These are phyloP conservation scores for Drosophila burlai DNA, from an alignment of 1,140 invertebrate species.

Conservation along the genomic window DNA sequence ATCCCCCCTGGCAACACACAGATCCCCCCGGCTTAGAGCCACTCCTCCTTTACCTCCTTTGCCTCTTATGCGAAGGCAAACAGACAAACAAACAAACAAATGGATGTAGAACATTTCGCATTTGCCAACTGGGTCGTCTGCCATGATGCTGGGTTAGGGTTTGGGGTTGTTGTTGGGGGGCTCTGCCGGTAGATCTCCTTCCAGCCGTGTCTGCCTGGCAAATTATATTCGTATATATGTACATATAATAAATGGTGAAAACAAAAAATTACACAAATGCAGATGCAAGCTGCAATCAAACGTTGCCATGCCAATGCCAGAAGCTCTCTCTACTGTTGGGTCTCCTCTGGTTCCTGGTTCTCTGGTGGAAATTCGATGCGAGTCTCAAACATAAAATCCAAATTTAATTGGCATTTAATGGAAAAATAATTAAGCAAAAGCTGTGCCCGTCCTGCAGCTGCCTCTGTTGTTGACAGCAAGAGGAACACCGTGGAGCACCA, in stretches of 20 bases:
- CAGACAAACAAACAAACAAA: conserved; percentile 29
- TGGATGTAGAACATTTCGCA: conserved; percentile 58
- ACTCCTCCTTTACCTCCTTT: background rate
- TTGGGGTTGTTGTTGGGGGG: conserved; percentile 1
- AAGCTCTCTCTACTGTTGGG: background rate
- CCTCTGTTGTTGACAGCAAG: conserved; percentile 40
- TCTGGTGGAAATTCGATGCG: conserved; percentile 19
- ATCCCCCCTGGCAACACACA: conserved; percentile 22
- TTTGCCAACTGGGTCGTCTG: conserved; percentile 49
- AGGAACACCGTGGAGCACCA: conserved; percentile 6
- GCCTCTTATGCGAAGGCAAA: conserved; percentile 4
- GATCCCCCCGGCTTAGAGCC: conserved; percentile 9
- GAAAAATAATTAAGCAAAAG: conserved; percentile 68
- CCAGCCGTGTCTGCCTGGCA: conserved; percentile 29
- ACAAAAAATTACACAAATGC: conserved; percentile 24
- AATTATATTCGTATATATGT: conserved; percentile 32
- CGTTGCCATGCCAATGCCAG: conserved; percentile 39
- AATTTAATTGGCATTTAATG: conserved; percentile 73
- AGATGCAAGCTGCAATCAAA: conserved; percentile 56
- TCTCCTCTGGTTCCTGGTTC: background rate
- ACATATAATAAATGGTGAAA: conserved; percentile 26
- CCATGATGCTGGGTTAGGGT: conserved; percentile 3
- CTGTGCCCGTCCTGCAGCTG: conserved; percentile 11
- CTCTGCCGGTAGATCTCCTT: background rate
- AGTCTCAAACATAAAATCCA: conserved; percentile 44